These are phyloP conservation scores for Phortica okadai DNA, from an alignment of 2,888 invertebrate genomes.

Conservation along the genomic window DNA sequence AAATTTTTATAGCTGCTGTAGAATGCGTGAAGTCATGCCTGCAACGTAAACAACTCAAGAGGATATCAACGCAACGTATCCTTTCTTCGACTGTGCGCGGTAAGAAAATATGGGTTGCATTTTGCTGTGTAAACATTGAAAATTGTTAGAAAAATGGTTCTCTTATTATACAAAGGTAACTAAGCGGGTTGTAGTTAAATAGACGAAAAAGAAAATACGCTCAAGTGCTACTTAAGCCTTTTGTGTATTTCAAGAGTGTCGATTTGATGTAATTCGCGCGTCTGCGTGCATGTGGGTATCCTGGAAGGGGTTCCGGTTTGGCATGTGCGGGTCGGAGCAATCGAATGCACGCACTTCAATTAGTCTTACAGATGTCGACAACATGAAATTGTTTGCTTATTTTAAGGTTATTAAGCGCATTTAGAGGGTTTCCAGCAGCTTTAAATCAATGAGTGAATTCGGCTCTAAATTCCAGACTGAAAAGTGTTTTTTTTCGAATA, in stretches of 20 bases:
- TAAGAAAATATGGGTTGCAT: conserved; percentile 56
- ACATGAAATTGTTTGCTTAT: background rate
- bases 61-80: conserved; percentile 30
- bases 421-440: background rate
- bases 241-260: conserved; percentile 44
- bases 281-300: conserved; percentile 18
- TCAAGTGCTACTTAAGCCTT: conserved; percentile 57
- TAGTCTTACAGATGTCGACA: conserved; percentile 1
- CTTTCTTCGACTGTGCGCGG: background rate
- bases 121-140: conserved; percentile 68
- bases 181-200: conserved; percentile 30
- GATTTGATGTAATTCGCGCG: conserved; percentile 3
- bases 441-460: background rate
- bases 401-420: background rate
- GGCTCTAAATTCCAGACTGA: background rate
- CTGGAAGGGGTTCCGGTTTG: conserved; percentile 5
- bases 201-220: conserved; percentile 29
- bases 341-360: background rate
- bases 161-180: background rate
- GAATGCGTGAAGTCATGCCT: conserved; percentile 63
- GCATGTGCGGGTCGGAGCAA: background rate
- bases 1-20: conserved; percentile 54
- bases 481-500: no score
- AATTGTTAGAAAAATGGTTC: conserved; percentile 49
- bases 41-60: conserved; percentile 69